Evolutionary conservation across 2,113 vertebrate genomes (phyloP).

Genomic region (Ardeotis arabs): DNA sequence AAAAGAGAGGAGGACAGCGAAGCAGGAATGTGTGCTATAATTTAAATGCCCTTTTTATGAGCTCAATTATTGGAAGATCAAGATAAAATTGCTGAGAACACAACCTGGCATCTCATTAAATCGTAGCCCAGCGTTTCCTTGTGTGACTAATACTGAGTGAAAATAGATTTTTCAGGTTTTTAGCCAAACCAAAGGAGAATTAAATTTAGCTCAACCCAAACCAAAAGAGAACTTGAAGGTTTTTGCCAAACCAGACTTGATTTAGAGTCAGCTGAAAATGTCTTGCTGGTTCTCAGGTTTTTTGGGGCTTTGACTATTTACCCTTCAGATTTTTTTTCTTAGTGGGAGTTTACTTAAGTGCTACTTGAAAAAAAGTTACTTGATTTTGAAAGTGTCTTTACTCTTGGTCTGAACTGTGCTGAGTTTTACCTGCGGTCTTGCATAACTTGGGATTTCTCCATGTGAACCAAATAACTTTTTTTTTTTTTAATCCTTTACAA

Average conservation of each 20-base stretch:
- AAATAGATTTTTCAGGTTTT: constrained; percentile 17
- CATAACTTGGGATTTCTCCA: background rate
- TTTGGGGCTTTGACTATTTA: background rate
- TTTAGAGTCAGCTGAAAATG: constrained; percentile 29
- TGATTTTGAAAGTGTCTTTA: background rate
- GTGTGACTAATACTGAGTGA: constrained; percentile 26
- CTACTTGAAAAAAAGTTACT: background rate
- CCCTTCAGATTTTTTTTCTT: background rate
- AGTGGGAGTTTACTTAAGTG: background rate
- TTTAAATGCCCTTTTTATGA: constrained; percentile 13
- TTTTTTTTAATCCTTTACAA: background rate
- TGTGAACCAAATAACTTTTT: background rate
- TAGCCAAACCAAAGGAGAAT: constrained; percentile 18
- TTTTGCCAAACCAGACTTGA: constrained; percentile 1
- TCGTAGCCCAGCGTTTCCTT: background rate
- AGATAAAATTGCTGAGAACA: constrained; percentile 37
- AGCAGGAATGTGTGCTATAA: background rate
- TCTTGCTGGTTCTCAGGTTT: background rate
- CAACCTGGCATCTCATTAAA: constrained; percentile 30
- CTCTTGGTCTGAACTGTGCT: background rate
- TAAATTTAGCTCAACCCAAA: background rate
- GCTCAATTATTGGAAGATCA: background rate
- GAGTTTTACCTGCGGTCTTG: background rate
- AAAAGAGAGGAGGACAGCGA: background rate
- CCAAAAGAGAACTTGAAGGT: background rate